Percentiles rank a stretch among this genome's conserved stretches.
phyloP scores from a whole-genome alignment of 2,113 vertebrate genomes.

The Theristicus caerulescens region DNA sequence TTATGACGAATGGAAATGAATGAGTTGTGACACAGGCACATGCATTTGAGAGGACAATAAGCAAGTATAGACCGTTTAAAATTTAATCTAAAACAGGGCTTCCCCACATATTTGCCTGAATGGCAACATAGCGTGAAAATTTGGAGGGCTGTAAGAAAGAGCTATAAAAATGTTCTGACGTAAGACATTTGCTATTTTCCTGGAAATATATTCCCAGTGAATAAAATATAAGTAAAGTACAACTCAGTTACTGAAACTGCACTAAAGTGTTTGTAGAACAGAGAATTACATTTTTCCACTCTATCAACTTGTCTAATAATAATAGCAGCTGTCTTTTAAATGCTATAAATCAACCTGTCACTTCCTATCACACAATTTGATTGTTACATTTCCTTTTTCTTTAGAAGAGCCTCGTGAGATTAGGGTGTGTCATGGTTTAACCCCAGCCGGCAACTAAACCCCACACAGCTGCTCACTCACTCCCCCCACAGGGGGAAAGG shows the following conservation, averaged over 20 bases:
- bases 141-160: neutral
- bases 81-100: neutral
- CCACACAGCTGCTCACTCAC: too few species aligned
- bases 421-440: neutral
- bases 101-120: neutral
- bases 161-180: neutral
- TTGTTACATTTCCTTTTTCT: conserved; percentile 16
- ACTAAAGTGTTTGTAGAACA: neutral
- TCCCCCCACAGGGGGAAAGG: too few species aligned
- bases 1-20: neutral
- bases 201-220: neutral
- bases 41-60: neutral
- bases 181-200: neutral
- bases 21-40: neutral
- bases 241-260: neutral
- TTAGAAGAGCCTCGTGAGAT: neutral
- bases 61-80: neutral
- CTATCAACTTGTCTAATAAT: conserved; percentile 39
- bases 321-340: conserved; percentile 28
- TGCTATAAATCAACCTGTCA: conserved; percentile 45
- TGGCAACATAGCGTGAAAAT: neutral
- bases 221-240: neutral
- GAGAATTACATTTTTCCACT: conserved; percentile 26
- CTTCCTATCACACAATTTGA: conserved; percentile 28
- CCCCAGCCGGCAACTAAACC: too few species aligned